Evolutionary conservation across 2,113 vertebrate species (phyloP).

Genomic region (Pseudorhombus dupliciocellatus): DNA sequence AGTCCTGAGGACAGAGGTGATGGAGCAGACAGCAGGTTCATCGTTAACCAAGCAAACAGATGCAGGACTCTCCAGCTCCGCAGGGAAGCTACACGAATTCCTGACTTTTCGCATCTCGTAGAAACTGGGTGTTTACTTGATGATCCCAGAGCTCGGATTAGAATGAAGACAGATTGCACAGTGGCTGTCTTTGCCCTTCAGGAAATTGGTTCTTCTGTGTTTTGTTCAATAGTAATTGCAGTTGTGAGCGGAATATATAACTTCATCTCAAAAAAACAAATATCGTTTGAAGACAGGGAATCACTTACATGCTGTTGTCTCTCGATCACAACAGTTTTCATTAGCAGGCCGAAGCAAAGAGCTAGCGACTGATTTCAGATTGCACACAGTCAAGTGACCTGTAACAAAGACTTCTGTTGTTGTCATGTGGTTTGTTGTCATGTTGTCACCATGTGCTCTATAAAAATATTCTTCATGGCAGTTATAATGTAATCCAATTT

Average conservation of each 20-base stretch:
- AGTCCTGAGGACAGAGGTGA: not conserved
- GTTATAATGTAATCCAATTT: too few species aligned
- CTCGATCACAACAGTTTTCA: too few species aligned
- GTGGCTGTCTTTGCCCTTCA: not conserved
- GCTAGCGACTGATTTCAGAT: not conserved
- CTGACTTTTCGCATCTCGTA: not conserved
- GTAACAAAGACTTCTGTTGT: not conserved
- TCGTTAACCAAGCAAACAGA: not conserved
- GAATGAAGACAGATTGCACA: conserved; percentile 1
- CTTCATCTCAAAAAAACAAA: not conserved
- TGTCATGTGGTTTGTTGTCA: not conserved
- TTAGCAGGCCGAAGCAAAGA: not conserved
- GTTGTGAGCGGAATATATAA: not conserved
- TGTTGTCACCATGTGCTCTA: too few species aligned
- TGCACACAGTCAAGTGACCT: not conserved
- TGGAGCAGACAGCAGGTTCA: not conserved
- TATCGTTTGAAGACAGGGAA: too few species aligned
- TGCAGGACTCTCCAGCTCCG: not conserved
- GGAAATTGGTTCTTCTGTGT: not conserved
- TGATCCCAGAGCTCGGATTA: not conserved
- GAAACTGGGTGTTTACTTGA: not conserved
- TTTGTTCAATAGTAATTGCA: not conserved
- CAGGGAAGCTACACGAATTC: too few species aligned
- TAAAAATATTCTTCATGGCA: not conserved
- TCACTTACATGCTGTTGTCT: too few species aligned